Evolutionary conservation across 1,140 invertebrate genomes (phyloP).

Genomic region (Calycopis cecrops): DNA sequence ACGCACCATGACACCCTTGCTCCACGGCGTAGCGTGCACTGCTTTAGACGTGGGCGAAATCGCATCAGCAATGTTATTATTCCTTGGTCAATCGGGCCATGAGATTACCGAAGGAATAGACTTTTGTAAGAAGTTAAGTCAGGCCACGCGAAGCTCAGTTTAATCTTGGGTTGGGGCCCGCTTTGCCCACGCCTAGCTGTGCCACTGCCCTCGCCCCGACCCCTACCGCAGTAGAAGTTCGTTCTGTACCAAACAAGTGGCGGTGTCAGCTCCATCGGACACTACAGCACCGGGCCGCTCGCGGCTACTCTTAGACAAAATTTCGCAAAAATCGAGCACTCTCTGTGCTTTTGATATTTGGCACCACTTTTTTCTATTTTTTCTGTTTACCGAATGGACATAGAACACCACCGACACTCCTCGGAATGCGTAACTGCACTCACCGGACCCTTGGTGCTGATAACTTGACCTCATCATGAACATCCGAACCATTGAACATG

Average conservation of each 20-base stretch:
- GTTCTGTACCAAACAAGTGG: slow-evolving; percentile 35
- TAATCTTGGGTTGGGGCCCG: no score
- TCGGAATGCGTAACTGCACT: slow-evolving; percentile 1
- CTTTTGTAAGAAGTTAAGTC: no score
- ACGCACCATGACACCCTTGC: neutral
- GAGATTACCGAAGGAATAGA: no score
- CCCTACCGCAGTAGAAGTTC: neutral
- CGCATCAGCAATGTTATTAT: no score
- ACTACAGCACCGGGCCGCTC: slow-evolving; percentile 38
- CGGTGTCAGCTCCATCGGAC: slow-evolving; percentile 32
- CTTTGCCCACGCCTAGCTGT: no score
- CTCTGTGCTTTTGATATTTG: slow-evolving; percentile 69
- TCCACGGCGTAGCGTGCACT: neutral
- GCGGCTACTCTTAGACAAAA: slow-evolving; percentile 50
- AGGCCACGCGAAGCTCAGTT: no score
- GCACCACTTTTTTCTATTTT: slow-evolving; percentile 61
- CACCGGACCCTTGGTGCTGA: slow-evolving; percentile 31
- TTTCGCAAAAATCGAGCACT: slow-evolving; percentile 63
- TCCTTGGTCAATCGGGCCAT: no score
- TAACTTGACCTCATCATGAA: slow-evolving; percentile 33
- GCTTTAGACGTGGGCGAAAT: no score
- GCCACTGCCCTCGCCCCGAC: neutral
- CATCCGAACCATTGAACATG: slow-evolving; percentile 34
- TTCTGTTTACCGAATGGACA: slow-evolving; percentile 47
- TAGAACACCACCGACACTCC: slow-evolving; percentile 28